These are phyloP conservation scores for Tretioscincus oriximinensis DNA, from an alignment of 2,113 vertebrate genomes.

Conservation along the genomic window DNA sequence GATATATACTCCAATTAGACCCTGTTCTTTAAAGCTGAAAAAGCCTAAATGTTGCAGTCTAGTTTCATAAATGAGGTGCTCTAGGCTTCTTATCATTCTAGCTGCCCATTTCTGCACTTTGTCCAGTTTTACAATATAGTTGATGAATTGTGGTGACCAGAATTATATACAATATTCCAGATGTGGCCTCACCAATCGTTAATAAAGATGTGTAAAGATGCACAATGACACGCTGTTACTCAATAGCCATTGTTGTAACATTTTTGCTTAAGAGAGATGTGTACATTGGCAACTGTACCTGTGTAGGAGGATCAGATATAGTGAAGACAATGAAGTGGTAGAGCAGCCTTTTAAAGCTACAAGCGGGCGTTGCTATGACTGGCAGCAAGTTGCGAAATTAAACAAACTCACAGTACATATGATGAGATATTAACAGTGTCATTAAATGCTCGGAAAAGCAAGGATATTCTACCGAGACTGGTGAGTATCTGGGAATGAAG, in stretches of 20 bases:
- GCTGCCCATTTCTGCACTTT: too few species aligned
- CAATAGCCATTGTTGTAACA: not conserved
- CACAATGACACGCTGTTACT: not conserved
- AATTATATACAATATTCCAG: too few species aligned
- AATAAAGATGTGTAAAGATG: too few species aligned
- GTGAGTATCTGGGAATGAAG: constrained; percentile 33
- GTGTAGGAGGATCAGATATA: constrained; percentile 43
- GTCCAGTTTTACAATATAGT: too few species aligned
- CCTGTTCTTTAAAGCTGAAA: too few species aligned
- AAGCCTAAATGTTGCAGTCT: too few species aligned
- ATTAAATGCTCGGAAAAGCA: constrained; percentile 32
- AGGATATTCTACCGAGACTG: constrained; percentile 27
- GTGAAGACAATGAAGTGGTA: constrained; percentile 21
- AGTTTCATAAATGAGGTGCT: too few species aligned
- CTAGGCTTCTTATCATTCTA: too few species aligned
- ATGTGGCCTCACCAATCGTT: too few species aligned
- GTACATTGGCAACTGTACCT: constrained; percentile 19
- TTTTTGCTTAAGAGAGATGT: not conserved
- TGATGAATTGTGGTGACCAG: too few species aligned
- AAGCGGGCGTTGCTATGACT: constrained; percentile 54
- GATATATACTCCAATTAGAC: too few species aligned
- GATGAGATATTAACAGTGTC: constrained; percentile 24
- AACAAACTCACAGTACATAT: constrained; percentile 30
- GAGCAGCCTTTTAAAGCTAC: constrained; percentile 32
- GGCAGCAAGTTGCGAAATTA: constrained; percentile 54